Percentiles rank a stretch among this genome's conserved stretches.
Evolutionary conservation across 2,888 invertebrate species (phyloP).

Genomic region (Phasia obesa): DNA sequence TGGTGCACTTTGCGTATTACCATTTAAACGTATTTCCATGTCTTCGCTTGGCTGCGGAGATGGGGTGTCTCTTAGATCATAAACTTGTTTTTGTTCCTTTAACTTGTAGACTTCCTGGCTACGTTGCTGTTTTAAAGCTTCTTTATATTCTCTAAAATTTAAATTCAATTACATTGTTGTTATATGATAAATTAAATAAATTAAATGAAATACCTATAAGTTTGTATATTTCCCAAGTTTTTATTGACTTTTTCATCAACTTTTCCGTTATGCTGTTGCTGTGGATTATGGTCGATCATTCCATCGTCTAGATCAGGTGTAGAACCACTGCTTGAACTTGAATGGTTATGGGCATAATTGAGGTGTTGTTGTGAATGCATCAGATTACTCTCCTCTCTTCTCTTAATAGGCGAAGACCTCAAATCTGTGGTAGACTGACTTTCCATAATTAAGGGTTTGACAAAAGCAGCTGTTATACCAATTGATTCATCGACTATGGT

Average conservation of each 20-base stretch:
- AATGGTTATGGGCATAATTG: constrained; percentile 67
- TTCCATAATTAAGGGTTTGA: constrained; percentile 70
- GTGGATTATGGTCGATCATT: constrained; percentile 77
- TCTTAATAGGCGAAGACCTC: constrained; percentile 74
- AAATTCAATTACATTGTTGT: neutral
- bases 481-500: constrained; percentile 79
- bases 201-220: constrained; percentile 78
- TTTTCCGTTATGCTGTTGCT: constrained; percentile 72
- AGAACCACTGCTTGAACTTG: constrained; percentile 79
- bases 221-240: constrained; percentile 81
- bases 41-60: constrained; percentile 71
- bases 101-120: constrained; percentile 89
- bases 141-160: constrained; percentile 89
- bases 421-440: constrained; percentile 51
- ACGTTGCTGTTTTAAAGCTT: constrained; percentile 92
- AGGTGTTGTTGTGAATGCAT: constrained; percentile 54
- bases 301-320: constrained; percentile 81
- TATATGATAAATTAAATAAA: neutral
- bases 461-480: constrained; percentile 70
- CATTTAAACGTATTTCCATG: constrained; percentile 71
- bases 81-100: constrained; percentile 82
- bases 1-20: constrained; percentile 65
- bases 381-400: constrained; percentile 52
- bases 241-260: constrained; percentile 79
- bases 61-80: constrained; percentile 72